Percentiles rank a stretch among this genome's conserved stretches.
phyloP scores from a whole-genome alignment of 2,797 vertebrate species.

The Acrossocheilus wenchowensis region DNA sequence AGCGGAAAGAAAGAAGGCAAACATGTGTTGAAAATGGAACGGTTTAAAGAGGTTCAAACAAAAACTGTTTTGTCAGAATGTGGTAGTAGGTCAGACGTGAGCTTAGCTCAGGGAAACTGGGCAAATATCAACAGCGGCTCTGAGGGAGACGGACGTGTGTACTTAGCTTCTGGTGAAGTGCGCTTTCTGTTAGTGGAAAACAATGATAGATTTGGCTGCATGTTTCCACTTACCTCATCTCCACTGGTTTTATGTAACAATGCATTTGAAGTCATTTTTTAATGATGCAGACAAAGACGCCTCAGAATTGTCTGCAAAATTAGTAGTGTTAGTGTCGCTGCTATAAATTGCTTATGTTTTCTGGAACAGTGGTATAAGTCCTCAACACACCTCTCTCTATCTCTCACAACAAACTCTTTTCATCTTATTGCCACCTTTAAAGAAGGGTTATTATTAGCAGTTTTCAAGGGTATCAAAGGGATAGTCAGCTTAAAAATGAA shows the following conservation, averaged over 20 bases:
- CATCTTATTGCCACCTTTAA: background rate
- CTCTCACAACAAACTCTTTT: background rate
- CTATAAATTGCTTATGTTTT: background rate
- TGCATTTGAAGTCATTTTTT: slow-evolving; percentile 69
- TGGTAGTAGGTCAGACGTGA: slow-evolving; percentile 74
- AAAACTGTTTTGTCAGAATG: slow-evolving; percentile 77
- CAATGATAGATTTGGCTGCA: slow-evolving; percentile 58
- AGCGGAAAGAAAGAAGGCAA: slow-evolving; percentile 76
- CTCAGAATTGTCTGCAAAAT: background rate
- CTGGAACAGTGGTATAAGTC: background rate
- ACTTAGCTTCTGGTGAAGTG: slow-evolving; percentile 23
- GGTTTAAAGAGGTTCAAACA: slow-evolving; percentile 74
- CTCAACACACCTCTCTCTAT: background rate
- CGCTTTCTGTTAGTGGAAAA: slow-evolving; percentile 31
- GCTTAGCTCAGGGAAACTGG: slow-evolving; percentile 81
- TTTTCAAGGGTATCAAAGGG: background rate
- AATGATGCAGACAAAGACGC: slow-evolving; percentile 57
- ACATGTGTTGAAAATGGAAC: slow-evolving; percentile 75
- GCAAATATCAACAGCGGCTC: slow-evolving; percentile 73
- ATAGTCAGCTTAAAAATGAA: background rate
- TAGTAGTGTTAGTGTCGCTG: slow-evolving; percentile 44
- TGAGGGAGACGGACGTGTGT: slow-evolving; percentile 47
- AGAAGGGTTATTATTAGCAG: too few species aligned
- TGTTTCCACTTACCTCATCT: slow-evolving; percentile 77
- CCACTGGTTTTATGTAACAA: slow-evolving; percentile 67